Evolutionary conservation across 2,888 invertebrate genomes (phyloP), one percentile per base, ranked within the genome.

Genomic region (Euplagia quadripunctaria): DNA sequence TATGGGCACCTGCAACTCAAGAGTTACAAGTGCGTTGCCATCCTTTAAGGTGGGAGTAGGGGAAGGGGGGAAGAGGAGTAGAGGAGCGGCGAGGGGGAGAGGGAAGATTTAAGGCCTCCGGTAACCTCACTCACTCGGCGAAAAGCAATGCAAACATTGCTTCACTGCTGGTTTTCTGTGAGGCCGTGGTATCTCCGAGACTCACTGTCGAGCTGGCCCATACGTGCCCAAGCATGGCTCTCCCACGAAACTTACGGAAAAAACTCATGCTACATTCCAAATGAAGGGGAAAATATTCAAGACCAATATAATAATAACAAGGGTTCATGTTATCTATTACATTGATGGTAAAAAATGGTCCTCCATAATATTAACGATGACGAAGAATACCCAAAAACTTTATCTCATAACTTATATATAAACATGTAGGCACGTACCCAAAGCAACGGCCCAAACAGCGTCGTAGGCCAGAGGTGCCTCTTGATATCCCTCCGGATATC

Each of bases 381-480:
- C 46, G 52, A 64, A 16, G 43, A 46, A 72, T 74, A 75, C 67
- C 65, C 63, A 73, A 77, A 73, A 75, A 77, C 58, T 76, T 76
- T 79, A 72, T 77, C 61, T 68, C 43, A 52, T 74, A 79, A 74
- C 16, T 75, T 76, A 78, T 76, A 46, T 46, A 81, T 74, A 83
- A 78, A 77, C n/a, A 63, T 69, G 66, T 74, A 61, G 61, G 14
- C 7, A 74, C 87, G 64, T 94, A 98, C 98, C 99, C 89, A 99
- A 96, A 61, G 99, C 99, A 52, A 99, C 98, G 63, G 99, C 99
- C 99, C 99, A 99, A 68, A 99, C 99, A 14, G 99, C 99, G 94
- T 99, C 99, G 91, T 99, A 99, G 66, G 99, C 99, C 73, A 99
- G 94, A 0, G 99, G 99, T 11, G 99, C 99, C 94, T 99, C 99